phyloP scores from a whole-genome alignment of 2,888 invertebrate species.

The Unio pictorum region DNA sequence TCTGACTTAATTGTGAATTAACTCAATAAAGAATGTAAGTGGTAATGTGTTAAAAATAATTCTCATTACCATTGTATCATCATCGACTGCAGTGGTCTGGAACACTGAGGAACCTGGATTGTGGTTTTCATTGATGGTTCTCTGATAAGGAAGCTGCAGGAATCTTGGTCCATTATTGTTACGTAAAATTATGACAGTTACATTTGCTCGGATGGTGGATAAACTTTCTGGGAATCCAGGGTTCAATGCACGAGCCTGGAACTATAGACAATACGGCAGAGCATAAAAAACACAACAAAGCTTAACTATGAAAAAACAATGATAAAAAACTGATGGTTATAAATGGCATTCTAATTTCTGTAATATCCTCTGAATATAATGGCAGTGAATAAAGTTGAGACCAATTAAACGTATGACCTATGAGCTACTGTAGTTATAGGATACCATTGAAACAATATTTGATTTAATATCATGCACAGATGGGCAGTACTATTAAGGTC shows the following conservation, averaged over 20 bases:
- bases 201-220: slow-evolving; percentile 24
- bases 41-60: background rate
- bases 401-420: no score
- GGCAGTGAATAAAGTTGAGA: no score
- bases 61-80: slow-evolving; percentile 36
- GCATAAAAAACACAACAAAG: slow-evolving; percentile 9
- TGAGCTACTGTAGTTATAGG: no score
- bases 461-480: no score
- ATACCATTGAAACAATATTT: no score
- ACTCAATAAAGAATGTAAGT: no score
- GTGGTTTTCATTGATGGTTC: slow-evolving; percentile 40
- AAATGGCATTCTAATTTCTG: no score
- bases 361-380: no score
- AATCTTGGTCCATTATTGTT: slow-evolving; percentile 59
- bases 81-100: slow-evolving; percentile 39
- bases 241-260: slow-evolving; percentile 55
- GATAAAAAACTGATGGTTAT: background rate
- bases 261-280: slow-evolving; percentile 25
- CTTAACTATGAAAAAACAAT: background rate
- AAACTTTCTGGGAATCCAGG: slow-evolving; percentile 30
- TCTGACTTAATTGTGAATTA: no score
- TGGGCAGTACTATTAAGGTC: no score
- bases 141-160: slow-evolving; percentile 32
- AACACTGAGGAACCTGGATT: slow-evolving; percentile 29
- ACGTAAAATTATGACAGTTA: slow-evolving; percentile 45